Conservation (phyloP, 23 tunicate genomes). For the Halocynthia aurantium region DNA sequence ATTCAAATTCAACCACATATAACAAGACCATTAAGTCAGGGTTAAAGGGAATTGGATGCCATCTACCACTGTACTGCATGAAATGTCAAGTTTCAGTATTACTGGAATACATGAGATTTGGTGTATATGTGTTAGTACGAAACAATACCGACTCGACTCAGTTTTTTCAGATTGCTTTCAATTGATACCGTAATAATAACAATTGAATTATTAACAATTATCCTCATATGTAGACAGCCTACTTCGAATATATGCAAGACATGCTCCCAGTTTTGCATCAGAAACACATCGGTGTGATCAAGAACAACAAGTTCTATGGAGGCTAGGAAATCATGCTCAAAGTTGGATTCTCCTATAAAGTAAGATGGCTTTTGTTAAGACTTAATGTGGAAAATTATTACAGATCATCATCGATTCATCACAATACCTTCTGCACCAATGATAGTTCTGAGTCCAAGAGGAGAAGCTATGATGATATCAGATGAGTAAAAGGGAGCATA, state of each 20-base stretch:
- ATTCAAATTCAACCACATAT: no score
- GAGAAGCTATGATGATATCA: conserved; percentile 87
- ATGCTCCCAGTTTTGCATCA: conserved; percentile 97
- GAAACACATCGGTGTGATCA: conserved; percentile 70
- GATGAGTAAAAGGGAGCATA: conserved; percentile 86
- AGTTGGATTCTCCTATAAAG: conserved; percentile 52
- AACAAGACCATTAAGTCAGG: no score
- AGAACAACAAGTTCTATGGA: conserved; percentile 76
- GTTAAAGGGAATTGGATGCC: no score
- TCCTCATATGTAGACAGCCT: no score
- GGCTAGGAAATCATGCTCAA: conserved; percentile 81
- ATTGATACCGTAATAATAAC: no score
- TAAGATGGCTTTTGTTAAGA: not conserved
- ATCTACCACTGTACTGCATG: no score
- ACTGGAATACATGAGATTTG: no score
- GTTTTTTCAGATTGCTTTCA: no score
- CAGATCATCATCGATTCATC: not conserved
- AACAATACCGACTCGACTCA: no score
- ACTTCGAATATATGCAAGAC: conserved; percentile 51
- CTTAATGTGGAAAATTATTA: not conserved
- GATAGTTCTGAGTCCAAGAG: conserved; percentile 74
- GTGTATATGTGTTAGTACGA: no score
- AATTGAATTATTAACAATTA: no score
- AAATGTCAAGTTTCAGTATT: no score
- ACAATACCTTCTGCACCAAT: conserved; percentile 48